A percentile compares a stretch with the other conserved stretches of the same genome.
Conservation (phyloP, 2,888 invertebrate species). For the Heliconius ethilla region DNA sequence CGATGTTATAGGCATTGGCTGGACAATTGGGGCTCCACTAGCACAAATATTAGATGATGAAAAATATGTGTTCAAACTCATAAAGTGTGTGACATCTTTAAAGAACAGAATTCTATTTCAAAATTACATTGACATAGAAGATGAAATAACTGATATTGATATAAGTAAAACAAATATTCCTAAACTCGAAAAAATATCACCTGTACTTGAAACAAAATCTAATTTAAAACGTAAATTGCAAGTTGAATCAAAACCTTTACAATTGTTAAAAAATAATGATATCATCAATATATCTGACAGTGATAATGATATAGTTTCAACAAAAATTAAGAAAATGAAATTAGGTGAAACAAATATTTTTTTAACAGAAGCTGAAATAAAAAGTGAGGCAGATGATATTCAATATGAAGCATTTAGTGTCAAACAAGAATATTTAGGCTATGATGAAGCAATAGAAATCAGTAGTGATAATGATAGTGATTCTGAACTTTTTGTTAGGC, state of each 20-base stretch:
- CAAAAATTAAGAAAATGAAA: conserved; percentile 55
- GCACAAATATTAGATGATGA: conserved; percentile 60
- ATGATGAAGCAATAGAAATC: conserved; percentile 66
- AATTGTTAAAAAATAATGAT: conserved; percentile 49
- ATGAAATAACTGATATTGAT: conserved; percentile 55
- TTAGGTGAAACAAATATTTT: conserved; percentile 53
- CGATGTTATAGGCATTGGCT: conserved; percentile 82
- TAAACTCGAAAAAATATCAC: conserved; percentile 41
- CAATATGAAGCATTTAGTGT: conserved; percentile 69
- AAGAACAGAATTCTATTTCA: conserved; percentile 59
- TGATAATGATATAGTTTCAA: conserved; percentile 53
- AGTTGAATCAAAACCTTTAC: conserved; percentile 32
- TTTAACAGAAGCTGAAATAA: conserved; percentile 51
- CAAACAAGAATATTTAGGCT: conserved; percentile 69
- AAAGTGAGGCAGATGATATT: conserved; percentile 61
- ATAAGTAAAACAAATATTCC: conserved; percentile 30
- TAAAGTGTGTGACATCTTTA: conserved; percentile 52
- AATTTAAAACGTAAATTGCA: conserved; percentile 61
- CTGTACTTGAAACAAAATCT: conserved; percentile 49
- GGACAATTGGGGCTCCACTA: conserved; percentile 59
- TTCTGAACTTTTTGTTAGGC: conserved; percentile 73
- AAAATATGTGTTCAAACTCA: conserved; percentile 69
- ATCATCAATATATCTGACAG: conserved; percentile 59
- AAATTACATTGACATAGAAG: conserved; percentile 59
- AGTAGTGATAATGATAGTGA: conserved; percentile 79